Evolutionary conservation across 2,113 vertebrate species (phyloP).

Genomic region (Micronisus gabar): DNA sequence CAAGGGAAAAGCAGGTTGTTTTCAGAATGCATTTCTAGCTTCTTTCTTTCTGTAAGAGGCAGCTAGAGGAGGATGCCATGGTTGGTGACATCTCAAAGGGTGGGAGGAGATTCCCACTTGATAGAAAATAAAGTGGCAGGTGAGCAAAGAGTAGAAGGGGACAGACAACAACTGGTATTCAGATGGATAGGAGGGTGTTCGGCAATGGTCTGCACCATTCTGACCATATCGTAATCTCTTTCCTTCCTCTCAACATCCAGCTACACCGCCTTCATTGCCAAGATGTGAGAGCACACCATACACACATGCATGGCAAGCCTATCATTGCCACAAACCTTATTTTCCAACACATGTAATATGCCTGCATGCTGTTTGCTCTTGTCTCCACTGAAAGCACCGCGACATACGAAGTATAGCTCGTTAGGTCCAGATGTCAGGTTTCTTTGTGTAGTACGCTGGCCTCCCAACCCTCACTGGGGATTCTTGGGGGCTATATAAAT

Average conservation of each 20-base stretch:
- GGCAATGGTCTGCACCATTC: background rate
- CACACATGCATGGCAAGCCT: background rate
- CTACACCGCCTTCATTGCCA: background rate
- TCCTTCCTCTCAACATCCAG: background rate
- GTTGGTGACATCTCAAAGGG: background rate
- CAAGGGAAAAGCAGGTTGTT: background rate
- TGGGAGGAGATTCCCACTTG: background rate
- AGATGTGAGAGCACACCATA: background rate
- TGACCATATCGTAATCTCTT: rapidly evolving
- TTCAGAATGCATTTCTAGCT: background rate
- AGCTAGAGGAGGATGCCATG: background rate
- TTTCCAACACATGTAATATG: rapidly evolving
- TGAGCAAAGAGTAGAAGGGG: background rate
- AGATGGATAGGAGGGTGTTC: background rate
- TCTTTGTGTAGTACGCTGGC: background rate
- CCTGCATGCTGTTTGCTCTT: background rate
- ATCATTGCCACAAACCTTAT: background rate
- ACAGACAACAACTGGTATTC: background rate
- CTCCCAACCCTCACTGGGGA: background rate
- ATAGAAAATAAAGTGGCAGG: background rate
- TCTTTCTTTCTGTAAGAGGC: background rate
- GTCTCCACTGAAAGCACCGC: background rate
- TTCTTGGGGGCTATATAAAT: background rate
- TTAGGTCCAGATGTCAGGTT: background rate
- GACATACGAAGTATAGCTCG: background rate